These are phyloP conservation scores for Dromius quadrimaculatus DNA, from an alignment of 2,888 invertebrate genomes.

Conservation along the genomic window DNA sequence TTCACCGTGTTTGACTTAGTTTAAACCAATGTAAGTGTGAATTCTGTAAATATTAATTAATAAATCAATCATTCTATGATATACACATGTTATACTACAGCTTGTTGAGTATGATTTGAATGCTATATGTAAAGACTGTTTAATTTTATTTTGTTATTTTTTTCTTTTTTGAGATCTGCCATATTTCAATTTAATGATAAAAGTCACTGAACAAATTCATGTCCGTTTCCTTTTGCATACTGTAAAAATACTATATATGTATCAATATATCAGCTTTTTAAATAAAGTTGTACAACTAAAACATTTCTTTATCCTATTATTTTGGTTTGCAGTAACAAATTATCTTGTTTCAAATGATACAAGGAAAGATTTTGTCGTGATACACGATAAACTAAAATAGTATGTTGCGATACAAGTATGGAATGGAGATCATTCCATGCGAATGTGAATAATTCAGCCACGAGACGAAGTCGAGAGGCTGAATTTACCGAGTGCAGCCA, in stretches of 20 bases:
- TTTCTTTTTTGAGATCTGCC: background rate
- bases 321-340: no score
- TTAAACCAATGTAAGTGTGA: conserved; percentile 28
- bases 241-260: conserved; percentile 42
- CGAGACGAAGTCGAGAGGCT: no score
- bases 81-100: conserved; percentile 5
- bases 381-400: no score
- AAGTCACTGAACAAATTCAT: conserved; percentile 21
- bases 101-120: conserved; percentile 11
- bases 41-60: conserved; percentile 32
- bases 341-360: background rate
- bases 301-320: no score
- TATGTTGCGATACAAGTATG: no score
- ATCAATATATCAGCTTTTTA: conserved; percentile 46
- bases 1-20: conserved; percentile 20
- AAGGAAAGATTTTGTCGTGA: no score
- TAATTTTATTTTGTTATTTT: conserved; percentile 6
- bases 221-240: conserved; percentile 41
- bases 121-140: conserved; percentile 13
- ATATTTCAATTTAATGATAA: conserved; percentile 6
- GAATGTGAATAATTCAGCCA: no score
- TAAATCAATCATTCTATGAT: conserved; percentile 11
- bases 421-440: no score
- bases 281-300: conserved; percentile 38
- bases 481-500: no score